Base-by-base conservation (phyloP, 37 sponge, comb jelly and placozoan species). In the Beroe ovata region DNA sequence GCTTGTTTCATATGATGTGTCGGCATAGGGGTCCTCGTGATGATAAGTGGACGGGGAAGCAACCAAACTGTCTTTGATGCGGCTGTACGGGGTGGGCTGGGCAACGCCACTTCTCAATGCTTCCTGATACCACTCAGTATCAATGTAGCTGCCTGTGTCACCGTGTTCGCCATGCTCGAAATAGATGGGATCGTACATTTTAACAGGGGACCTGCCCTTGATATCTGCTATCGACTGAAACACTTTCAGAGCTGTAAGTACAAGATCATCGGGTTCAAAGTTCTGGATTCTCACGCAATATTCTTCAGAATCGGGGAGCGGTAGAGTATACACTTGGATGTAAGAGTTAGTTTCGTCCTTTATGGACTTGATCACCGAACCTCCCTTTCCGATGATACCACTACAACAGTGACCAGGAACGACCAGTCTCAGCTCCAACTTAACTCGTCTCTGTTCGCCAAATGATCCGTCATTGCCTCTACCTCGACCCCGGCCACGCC, bases 111-210 rank as follows among this genome's bases (percentile, higher is more conserved):
- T 21, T 25, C 84, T 1, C 28, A 77, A 23, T 0, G 84, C 84
- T 25, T 77, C 84, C 84, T 77, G 84, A 25, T 77, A 77, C 84
- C 84, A 77, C 54, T 77, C 84, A 2, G 84, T 77, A 54, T 77
- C 84, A n/a, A 77, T 42, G 47, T 77, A 77, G 38, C 84, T 77
- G 8, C 84, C 84, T 4, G 84, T 77, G 38, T 77, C 84, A 40
- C 84, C 84, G 84, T 77, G 41, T 25, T 77, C 84, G 18, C 84
- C 84, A 25, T 77, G 84, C 54, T 77, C 84, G 41, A 77, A 77
- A 25, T 41, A 77, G 8, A 77, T 77, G 19, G 84, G 84, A 20
- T 77, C 84, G 54, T 77, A 77, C 84, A 77, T 77, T 8, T 16
- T 41, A 19, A 77, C 33, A 3, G 84, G 84, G 84, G 18, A 42